Conservation (phyloP, 2,113 vertebrate genomes). For the Paratilapia polleni region DNA sequence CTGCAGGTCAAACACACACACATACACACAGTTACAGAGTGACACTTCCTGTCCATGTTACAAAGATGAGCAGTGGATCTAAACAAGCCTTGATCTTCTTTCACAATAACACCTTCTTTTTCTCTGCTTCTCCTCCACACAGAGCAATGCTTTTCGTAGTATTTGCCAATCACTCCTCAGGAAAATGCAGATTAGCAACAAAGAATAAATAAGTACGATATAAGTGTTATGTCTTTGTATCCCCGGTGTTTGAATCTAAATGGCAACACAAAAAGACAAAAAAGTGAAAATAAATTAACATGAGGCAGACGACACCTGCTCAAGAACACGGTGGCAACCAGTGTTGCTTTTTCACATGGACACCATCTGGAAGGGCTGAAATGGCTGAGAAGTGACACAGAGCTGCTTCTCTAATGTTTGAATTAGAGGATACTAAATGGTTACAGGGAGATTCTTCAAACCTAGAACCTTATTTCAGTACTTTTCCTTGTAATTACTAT, state of each 20-base stretch:
- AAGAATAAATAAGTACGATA: neutral
- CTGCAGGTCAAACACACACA: conserved; percentile 60
- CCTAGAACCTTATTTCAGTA: neutral
- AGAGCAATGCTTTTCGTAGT: neutral
- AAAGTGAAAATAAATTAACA: conserved; percentile 45
- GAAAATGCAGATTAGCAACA: neutral
- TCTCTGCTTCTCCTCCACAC: neutral
- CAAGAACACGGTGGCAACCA: conserved; percentile 48
- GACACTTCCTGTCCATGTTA: conserved; percentile 71
- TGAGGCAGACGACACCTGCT: conserved; percentile 54
- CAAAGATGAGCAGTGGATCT: conserved; percentile 70
- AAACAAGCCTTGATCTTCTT: conserved; percentile 77
- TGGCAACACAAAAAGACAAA: conserved; percentile 19
- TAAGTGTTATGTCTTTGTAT: conserved; percentile 3
- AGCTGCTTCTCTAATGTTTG: conserved; percentile 22
- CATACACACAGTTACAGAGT: neutral
- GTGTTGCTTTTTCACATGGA: conserved; percentile 39
- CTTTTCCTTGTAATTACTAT: neutral
- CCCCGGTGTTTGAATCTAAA: neutral
- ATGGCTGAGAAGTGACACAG: conserved; percentile 38
- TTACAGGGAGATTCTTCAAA: conserved; percentile 3
- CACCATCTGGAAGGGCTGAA: conserved; percentile 53
- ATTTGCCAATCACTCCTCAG: neutral
- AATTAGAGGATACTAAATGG: conserved; percentile 6
- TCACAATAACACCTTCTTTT: neutral